Evolutionary conservation across 1,140 invertebrate species (phyloP), one percentile per base, ranked within the genome.

Genomic region (Frieseomelitta varia): DNA sequence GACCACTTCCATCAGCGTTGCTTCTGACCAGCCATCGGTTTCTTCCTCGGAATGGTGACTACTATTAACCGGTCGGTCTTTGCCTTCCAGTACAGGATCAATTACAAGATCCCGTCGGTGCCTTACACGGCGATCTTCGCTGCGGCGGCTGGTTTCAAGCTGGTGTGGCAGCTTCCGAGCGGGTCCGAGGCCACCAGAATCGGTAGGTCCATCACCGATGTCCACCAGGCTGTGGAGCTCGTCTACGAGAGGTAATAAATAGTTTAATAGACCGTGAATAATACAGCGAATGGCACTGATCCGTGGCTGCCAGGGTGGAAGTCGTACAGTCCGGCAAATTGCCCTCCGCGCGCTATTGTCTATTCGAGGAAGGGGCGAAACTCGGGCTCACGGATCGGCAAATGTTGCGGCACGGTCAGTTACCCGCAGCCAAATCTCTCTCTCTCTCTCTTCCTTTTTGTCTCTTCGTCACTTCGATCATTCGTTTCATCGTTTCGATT

Each of bases 181-280:
- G 88, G 74, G 3, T 30, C 65, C 21, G 85, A 19, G 4, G 11
- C 4, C 4, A 27, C 78, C 53, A 89, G 89, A 19, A 81, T 76
- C 51, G 72, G 80, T 51, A 90, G 93, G 82, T 90, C 88, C 67
- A 39, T 91, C 27, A 30, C 85, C 8, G 93, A 94, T 72, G 72
- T 94, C 39, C 91, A 92, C 73, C 91, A 93, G 67, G 89, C 71
- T 39, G 88, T 89, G 27, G 88, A 92, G 77, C 88, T 93, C 27
- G 47, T 94, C 19, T 94, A 94, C 88, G 89, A 93, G 85, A 94
- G 93, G 94, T 95, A 93, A 93, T 93, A 92, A 93, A 94, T 92
- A 89, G 79, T 92, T 90, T 89, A 93, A 93, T 91, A 91, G 84
- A 30, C 24, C 21, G 63, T 91, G 81, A 90, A 93, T 93, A 92